Evolutionary conservation across 2,113 vertebrate species (phyloP).

Genomic region (Lagopus muta): DNA sequence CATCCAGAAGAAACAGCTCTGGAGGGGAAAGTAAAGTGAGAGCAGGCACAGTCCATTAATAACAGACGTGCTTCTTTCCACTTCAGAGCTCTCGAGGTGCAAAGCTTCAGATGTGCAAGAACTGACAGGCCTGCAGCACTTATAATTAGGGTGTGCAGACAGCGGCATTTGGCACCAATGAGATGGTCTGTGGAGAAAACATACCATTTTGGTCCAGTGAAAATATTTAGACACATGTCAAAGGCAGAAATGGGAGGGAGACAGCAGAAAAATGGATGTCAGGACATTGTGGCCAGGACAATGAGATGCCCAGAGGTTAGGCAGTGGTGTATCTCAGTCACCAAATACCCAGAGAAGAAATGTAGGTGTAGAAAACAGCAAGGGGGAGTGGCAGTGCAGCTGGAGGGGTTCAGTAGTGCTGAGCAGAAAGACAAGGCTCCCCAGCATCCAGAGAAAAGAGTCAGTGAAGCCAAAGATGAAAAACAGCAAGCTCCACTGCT

Average conservation of each 20-base stretch:
- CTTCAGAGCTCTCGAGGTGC: conserved; percentile 50
- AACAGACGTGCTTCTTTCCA: conserved; percentile 48
- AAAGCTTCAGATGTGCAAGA: conserved; percentile 44
- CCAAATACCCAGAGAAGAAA: background rate
- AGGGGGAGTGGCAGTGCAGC: background rate
- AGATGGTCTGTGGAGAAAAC: background rate
- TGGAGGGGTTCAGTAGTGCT: background rate
- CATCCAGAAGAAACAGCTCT: conserved; percentile 60
- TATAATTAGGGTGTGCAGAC: background rate
- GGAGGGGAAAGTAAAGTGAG: conserved; percentile 17
- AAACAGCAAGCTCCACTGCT: background rate
- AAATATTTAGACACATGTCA: background rate
- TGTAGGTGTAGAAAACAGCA: background rate
- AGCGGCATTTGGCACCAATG: background rate
- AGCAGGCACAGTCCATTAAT: conserved; percentile 24
- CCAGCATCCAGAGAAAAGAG: background rate
- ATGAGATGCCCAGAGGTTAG: background rate
- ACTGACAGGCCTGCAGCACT: conserved; percentile 24
- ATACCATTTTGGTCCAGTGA: background rate
- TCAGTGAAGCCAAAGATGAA: background rate
- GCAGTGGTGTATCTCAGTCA: background rate
- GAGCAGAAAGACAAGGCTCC: background rate
- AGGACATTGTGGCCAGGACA: background rate
- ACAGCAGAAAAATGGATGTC: background rate
- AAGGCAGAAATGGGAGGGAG: background rate